A percentile compares a stretch with the other conserved stretches of the same genome.
These are phyloP conservation scores for Callyntrura sp. DNA, from an alignment of 2,888 invertebrate genomes.

Conservation along the genomic window DNA sequence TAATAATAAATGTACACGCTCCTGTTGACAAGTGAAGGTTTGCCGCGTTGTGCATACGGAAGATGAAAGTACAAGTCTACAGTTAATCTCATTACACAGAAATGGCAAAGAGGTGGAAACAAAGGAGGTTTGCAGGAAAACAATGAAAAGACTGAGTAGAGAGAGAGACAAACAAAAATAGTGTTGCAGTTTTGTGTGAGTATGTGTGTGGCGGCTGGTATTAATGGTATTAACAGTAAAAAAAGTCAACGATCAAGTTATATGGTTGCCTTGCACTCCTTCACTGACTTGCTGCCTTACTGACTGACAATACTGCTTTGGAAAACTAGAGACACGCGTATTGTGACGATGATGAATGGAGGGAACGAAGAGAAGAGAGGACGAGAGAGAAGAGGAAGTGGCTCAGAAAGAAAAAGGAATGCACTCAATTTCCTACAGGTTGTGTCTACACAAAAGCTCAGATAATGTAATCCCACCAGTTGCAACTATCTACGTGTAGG, in stretches of 20 bases:
- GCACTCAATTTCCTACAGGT: neutral
- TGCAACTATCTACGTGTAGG: no score
- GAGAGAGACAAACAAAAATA: constrained; percentile 3
- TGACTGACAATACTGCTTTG: no score
- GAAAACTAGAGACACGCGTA: constrained; percentile 24
- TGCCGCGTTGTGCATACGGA: constrained; percentile 30
- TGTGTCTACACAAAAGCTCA: no score
- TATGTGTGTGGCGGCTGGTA: constrained; percentile 2
- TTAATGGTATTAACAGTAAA: constrained; percentile 3
- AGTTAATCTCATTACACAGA: neutral
- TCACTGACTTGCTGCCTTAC: constrained; percentile 21
- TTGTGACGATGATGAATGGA: neutral
- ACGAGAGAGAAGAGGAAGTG: constrained; percentile 44
- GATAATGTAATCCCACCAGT: no score
- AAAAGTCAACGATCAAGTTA: neutral
- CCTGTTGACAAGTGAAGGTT: constrained; percentile 34
- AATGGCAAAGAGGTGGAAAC: constrained; percentile 4
- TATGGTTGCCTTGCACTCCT: constrained; percentile 26
- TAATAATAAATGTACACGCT: constrained; percentile 4
- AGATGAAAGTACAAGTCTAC: constrained; percentile 68
- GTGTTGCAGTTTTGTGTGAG: constrained; percentile 36
- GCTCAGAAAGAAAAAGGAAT: constrained; percentile 25
- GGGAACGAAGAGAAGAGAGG: neutral
- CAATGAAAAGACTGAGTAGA: neutral
- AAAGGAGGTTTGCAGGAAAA: no score